Evolutionary conservation across 37 sponge, comb jelly and placozoan species (phyloP), one percentile per base, ranked within the genome.

Genomic region (Hexactinellida sp.): DNA sequence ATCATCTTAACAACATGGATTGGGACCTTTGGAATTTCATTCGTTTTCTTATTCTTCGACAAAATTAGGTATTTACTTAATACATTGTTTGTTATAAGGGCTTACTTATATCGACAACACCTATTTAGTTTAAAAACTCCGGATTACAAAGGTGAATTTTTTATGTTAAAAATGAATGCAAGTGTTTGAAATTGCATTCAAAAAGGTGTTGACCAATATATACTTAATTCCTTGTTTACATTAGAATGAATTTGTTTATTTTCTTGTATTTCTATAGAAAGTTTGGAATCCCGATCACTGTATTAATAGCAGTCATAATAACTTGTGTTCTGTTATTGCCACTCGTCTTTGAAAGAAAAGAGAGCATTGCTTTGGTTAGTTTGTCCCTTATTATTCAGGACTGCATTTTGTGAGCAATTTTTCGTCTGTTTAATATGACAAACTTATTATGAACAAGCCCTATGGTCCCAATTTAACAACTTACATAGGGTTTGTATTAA

Each of bases 1-100:
- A 30, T 92, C 0, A 86, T 92, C 32, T 54, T 92, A 34, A 71
- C 89, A 10, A n/a, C 89, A 13, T 92, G 92, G 92, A 30, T 55
- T 0, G 36, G 36, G 0, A 54, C 90, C 0, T n/a, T 90, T n/a
- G 25, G 88, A 24, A 85, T 83, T 16, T 38, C 55, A 7, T 24
- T 92, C 36, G 63, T 82, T 28, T 55, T 92, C 19, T 87, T 84
- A 1, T 86, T 90, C 38, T 55, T 92, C 36, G 88, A 88, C 0
- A 90, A 92, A 84, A 85, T 87, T 52, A 90, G 92, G 92, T 92
- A 39, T 19, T 47, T 47, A 47, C 52, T 47, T 9, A 24, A 88
- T 10, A 19, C 37, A 25, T 16, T 32, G 34, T 34, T 36, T 1
- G 16, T 28, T 82, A 82, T 5, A 41, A 16, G 5, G 13, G 10